These are phyloP conservation scores for Cryptus armator DNA, from an alignment of 2,888 invertebrate genomes.

Conservation along the genomic window DNA sequence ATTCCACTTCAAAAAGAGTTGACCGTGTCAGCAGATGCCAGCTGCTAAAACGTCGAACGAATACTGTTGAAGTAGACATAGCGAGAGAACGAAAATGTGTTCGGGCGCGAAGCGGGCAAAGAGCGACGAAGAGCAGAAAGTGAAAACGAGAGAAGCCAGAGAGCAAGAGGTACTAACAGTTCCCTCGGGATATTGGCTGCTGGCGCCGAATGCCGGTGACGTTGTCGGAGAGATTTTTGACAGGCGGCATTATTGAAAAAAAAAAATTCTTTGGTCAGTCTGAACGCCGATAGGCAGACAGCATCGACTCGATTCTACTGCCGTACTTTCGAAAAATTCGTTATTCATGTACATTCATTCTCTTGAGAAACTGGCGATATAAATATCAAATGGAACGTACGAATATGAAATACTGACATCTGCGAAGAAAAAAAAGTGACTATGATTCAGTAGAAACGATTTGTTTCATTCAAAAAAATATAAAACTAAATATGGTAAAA, in stretches of 20 bases:
- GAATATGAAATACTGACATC: neutral
- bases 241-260: slow-evolving; percentile 82
- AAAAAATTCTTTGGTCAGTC: slow-evolving; percentile 69
- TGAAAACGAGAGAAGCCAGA: slow-evolving; percentile 34
- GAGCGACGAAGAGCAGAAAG: slow-evolving; percentile 42
- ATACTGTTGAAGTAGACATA: slow-evolving; percentile 44
- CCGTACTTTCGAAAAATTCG: neutral
- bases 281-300: slow-evolving; percentile 44
- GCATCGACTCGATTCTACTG: slow-evolving; percentile 12
- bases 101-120: slow-evolving; percentile 13
- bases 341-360: neutral
- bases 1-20: slow-evolving; percentile 76
- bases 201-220: slow-evolving; percentile 84
- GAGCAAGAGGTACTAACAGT: slow-evolving; percentile 54
- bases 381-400: neutral
- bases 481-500: neutral
- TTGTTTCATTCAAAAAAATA: too few species aligned
- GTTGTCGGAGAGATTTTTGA: slow-evolving; percentile 82
- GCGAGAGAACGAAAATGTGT: slow-evolving; percentile 56
- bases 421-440: neutral
- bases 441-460: neutral
- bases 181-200: slow-evolving; percentile 79
- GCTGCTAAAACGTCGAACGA: slow-evolving; percentile 80
- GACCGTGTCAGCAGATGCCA: slow-evolving; percentile 82
- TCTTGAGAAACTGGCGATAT: neutral